These are phyloP conservation scores for Phaenicophaeus curvirostris DNA, from an alignment of 2,797 vertebrate species.

Conservation along the genomic window DNA sequence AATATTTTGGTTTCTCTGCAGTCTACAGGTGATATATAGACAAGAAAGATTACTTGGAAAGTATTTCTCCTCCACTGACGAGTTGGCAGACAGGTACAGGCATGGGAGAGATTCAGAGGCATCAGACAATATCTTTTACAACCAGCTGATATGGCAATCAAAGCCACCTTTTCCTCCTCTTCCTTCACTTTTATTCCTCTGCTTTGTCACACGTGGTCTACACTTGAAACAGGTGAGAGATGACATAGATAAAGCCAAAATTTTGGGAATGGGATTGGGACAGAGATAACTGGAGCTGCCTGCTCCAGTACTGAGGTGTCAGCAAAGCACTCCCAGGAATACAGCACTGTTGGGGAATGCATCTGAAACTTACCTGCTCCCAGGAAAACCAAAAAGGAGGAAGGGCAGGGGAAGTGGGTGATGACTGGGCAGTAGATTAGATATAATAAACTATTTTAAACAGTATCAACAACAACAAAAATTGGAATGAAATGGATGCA, in stretches of 20 bases:
- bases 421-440: neutral
- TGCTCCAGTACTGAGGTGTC: neutral
- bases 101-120: neutral
- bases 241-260: neutral
- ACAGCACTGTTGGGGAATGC: neutral
- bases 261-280: neutral
- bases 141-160: neutral
- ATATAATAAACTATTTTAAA: conserved; percentile 24
- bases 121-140: neutral
- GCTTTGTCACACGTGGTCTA: neutral
- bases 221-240: neutral
- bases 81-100: neutral
- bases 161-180: neutral
- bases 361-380: neutral
- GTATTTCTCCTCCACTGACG: neutral
- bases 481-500: neutral
- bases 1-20: neutral
- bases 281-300: neutral
- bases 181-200: neutral
- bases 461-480: neutral
- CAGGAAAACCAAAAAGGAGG: neutral
- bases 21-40: neutral
- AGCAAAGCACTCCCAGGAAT: neutral
- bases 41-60: neutral
- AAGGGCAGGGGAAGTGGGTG: neutral